Evolutionary conservation across 2,888 invertebrate genomes (phyloP).

Genomic region (Sinopyrophorus schimmeli): DNA sequence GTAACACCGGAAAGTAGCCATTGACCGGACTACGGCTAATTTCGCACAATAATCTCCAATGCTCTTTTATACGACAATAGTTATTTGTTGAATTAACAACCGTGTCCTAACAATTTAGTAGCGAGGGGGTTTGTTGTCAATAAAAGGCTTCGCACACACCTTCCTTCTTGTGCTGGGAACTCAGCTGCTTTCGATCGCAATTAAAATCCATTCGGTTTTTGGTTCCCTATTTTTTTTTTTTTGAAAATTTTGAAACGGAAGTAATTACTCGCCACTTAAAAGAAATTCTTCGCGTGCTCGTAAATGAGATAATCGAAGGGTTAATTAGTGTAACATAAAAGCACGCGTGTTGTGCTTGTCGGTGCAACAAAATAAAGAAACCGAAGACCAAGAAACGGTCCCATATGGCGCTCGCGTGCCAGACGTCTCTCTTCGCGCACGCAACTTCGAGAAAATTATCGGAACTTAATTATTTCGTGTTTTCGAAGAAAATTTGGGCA

Average conservation of each 20-base stretch:
- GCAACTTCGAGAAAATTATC: too few species aligned
- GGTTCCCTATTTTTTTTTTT: too few species aligned
- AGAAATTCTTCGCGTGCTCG: constrained; percentile 25
- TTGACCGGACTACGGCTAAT: constrained; percentile 31
- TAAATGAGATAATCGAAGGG: constrained; percentile 21
- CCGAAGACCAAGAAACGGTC: constrained; percentile 23
- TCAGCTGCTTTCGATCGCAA: not conserved
- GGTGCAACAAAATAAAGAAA: constrained; percentile 26
- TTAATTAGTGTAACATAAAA: constrained; percentile 36
- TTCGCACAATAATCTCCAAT: constrained; percentile 30
- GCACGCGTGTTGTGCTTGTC: constrained; percentile 38
- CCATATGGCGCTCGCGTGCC: constrained; percentile 36
- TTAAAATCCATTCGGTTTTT: too few species aligned
- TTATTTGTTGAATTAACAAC: constrained; percentile 25
- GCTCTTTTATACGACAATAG: constrained; percentile 19
- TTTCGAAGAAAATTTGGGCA: too few species aligned
- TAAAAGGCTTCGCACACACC: not conserved
- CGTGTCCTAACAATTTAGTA: constrained; percentile 22
- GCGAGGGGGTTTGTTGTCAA: constrained; percentile 6
- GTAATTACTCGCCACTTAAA: not conserved
- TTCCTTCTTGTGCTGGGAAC: not conserved
- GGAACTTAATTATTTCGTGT: too few species aligned
- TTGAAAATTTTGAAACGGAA: too few species aligned
- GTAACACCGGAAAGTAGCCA: constrained; percentile 27
- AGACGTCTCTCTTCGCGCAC: constrained; percentile 24